These are phyloP conservation scores for Lagopus leucura DNA, from an alignment of 2,113 vertebrate genomes.

Conservation along the genomic window DNA sequence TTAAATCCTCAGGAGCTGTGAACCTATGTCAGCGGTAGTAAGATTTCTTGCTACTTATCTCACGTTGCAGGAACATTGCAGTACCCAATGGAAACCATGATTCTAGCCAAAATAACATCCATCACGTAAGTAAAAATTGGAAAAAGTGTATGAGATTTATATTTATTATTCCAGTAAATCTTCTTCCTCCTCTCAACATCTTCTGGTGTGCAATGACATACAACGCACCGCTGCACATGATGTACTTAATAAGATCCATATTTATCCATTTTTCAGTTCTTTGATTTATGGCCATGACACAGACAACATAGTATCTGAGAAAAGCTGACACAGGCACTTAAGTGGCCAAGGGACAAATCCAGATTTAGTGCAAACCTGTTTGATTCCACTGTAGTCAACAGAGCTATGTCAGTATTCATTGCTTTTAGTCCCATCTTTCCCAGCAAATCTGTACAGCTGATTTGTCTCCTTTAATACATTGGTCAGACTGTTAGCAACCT, in stretches of 20 bases:
- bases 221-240: background rate
- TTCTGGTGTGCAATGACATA: background rate
- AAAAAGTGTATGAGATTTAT: background rate
- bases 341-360: background rate
- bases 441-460: background rate
- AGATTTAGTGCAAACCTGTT: background rate
- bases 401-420: background rate
- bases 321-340: background rate
- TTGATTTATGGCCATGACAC: background rate
- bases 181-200: background rate
- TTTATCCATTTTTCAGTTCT: background rate
- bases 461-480: background rate
- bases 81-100: background rate
- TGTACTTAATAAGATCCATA: background rate
- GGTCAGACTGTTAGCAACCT: background rate
- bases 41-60: background rate
- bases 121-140: fast-evolving
- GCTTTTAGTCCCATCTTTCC: background rate
- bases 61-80: background rate
- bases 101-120: background rate
- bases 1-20: background rate
- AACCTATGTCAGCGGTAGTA: background rate
- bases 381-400: background rate
- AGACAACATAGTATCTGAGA: background rate
- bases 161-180: background rate